A percentile compares a stretch with the other conserved stretches of the same genome.
Evolutionary conservation across 2,888 invertebrate genomes (phyloP).

Genomic region (Copidosoma aretas): DNA sequence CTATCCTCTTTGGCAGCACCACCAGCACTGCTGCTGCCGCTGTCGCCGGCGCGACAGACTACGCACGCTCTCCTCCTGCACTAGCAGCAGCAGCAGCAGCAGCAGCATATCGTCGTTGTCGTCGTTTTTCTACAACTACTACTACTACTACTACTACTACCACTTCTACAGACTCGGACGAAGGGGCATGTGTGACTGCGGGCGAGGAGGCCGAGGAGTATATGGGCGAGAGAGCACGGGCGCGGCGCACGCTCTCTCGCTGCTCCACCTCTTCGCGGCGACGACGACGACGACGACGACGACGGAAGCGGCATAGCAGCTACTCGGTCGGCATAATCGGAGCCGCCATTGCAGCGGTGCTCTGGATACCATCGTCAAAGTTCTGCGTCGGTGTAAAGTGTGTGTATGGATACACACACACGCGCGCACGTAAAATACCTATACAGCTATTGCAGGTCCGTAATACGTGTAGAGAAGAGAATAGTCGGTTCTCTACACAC

Average conservation of each 20-base stretch:
- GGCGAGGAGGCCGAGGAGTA: neutral
- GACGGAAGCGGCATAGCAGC: conserved; percentile 58
- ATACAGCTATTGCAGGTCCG: neutral
- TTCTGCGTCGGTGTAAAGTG: neutral
- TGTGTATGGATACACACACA: neutral
- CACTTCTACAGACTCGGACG: neutral
- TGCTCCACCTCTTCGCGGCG: neutral
- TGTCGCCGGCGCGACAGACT: neutral
- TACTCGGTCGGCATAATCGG: conserved; percentile 57
- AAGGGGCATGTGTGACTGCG: neutral
- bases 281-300: conserved; percentile 29
- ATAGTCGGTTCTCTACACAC: neutral
- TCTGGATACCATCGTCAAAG: neutral
- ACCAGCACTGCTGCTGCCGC: neutral
- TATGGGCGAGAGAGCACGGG: conserved; percentile 1
- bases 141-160: neutral
- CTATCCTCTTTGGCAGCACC: neutral
- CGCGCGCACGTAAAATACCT: neutral
- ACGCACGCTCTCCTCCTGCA: neutral
- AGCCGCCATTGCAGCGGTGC: conserved; percentile 54
- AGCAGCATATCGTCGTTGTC: neutral
- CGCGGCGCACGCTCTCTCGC: neutral
- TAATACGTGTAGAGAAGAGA: neutral
- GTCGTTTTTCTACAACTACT: neutral
- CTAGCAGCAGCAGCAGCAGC: neutral